Evolutionary conservation across 1,140 invertebrate genomes (phyloP), one percentile per base, ranked within the genome.

Genomic region (Eupeodes corollae): DNA sequence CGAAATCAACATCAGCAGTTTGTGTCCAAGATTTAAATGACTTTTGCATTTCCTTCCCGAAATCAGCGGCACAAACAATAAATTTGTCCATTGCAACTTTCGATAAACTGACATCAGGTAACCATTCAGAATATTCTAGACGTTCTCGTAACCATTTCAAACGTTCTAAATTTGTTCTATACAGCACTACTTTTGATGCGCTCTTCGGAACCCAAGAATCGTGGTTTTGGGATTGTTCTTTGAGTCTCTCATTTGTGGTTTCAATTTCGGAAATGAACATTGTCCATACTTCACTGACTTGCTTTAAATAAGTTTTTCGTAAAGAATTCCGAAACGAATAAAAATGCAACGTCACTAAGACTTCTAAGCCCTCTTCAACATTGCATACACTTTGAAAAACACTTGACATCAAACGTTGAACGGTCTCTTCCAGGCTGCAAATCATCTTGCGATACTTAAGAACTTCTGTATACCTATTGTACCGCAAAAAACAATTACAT

Each of bases 211-310:
- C 70, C 15, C 76, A 74, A 0, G 78, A 72, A 1, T 81, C 74
- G 43, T 82, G 74, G 26, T 76, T 67, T 26, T 80, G 71, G 2
- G 75, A 73, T 42, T 80, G 78, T 18, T 75, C 61, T 2, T 84
- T 70, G 47, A 89, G 69, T 45, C 85, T 79, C 46, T 81, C 77
- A 56, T 88, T 85, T 0, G 79, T 77, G 5, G 74, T 73, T 49
- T 85, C 79, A 30, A 91, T 79, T 57, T 90, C 84, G n/a, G 81
- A 73, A 46, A 76, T 76, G 57, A 91, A 87, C 64, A 88, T 75
- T 18, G 76, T 72, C 75, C 85, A 91, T 2, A 79, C 71, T 49
- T 72, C 56, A 35, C 70, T 69, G 48, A 80, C 84, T 56, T 82
- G 79, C n/a, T 71, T 67, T 15, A 79, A 69, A 56, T 84, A 79